phyloP scores from a whole-genome alignment of 2,113 vertebrate genomes.

The Xenus cinereus region DNA sequence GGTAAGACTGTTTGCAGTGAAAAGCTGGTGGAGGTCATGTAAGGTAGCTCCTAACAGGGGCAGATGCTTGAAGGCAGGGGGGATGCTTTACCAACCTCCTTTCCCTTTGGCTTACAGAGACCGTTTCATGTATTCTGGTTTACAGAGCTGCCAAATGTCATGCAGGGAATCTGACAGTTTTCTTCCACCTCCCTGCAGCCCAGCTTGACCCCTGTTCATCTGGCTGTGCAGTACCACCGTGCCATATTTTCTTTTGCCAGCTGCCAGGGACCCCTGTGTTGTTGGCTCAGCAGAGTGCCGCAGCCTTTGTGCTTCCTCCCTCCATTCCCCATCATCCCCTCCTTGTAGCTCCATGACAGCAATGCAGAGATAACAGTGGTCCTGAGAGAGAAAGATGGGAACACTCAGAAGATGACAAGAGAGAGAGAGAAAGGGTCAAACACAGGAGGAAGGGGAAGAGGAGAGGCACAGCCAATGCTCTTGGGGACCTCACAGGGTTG shows the following conservation, averaged over 20 bases:
- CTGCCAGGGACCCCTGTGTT: background rate
- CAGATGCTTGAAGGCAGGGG: accelerated
- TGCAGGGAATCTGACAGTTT: background rate
- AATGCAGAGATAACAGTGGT: background rate
- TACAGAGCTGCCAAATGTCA: background rate
- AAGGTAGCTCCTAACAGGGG: background rate
- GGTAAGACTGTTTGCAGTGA: background rate
- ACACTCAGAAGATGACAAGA: background rate
- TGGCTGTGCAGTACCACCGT: background rate
- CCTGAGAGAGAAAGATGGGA: background rate
- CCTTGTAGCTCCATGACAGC: background rate
- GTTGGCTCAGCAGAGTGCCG: background rate
- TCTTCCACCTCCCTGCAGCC: background rate
- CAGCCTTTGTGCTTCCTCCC: background rate
- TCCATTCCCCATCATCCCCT: background rate
- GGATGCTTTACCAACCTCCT: background rate
- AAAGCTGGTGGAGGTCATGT: background rate
- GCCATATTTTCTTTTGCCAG: background rate
- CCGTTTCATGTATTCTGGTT: background rate
- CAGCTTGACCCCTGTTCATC: background rate
- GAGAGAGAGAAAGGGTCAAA: background rate
- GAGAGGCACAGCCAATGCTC: accelerated
- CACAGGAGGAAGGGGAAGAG: background rate
- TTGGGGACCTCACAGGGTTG: background rate
- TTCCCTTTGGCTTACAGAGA: background rate